Evolutionary conservation across 2,888 invertebrate species (phyloP).

Genomic region (Incurvaria masculella): DNA sequence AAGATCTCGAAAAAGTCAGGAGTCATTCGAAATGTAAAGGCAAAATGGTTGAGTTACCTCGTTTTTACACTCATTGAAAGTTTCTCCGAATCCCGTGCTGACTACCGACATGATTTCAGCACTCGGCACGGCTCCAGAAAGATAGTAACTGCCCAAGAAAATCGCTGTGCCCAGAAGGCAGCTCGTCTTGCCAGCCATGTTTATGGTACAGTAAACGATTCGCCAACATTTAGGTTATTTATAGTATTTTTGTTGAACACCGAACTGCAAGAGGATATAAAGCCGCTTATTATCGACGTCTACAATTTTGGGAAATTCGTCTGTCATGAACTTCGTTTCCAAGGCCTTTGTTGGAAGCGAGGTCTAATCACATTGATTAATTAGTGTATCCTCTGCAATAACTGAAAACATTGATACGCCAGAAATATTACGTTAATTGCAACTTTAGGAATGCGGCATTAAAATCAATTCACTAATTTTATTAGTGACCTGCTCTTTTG

Average conservation of each 20-base stretch:
- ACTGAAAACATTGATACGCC: too few species aligned
- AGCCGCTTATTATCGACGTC: neutral
- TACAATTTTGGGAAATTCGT: too few species aligned
- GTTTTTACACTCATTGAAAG: slow-evolving; percentile 38
- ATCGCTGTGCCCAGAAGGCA: neutral
- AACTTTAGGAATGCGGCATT: too few species aligned
- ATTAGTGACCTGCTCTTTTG: too few species aligned
- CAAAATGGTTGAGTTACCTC: slow-evolving; percentile 38
- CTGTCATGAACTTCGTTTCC: too few species aligned
- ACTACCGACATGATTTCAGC: slow-evolving; percentile 50
- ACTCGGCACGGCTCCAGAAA: slow-evolving; percentile 12
- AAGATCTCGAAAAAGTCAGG: too few species aligned
- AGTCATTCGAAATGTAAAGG: neutral
- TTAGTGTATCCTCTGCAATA: too few species aligned
- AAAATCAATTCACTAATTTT: too few species aligned
- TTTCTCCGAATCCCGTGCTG: slow-evolving; percentile 43
- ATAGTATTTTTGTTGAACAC: neutral
- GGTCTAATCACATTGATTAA: too few species aligned
- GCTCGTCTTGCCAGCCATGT: neutral
- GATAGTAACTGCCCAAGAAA: neutral
- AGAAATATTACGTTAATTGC: too few species aligned
- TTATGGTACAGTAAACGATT: neutral
- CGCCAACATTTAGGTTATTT: neutral
- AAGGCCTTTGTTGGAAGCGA: too few species aligned
- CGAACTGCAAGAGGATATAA: neutral